Evolutionary conservation across 1,140 invertebrate species (phyloP), one percentile per base, ranked within the genome.

Genomic region (Eupristina koningsbergeri): DNA sequence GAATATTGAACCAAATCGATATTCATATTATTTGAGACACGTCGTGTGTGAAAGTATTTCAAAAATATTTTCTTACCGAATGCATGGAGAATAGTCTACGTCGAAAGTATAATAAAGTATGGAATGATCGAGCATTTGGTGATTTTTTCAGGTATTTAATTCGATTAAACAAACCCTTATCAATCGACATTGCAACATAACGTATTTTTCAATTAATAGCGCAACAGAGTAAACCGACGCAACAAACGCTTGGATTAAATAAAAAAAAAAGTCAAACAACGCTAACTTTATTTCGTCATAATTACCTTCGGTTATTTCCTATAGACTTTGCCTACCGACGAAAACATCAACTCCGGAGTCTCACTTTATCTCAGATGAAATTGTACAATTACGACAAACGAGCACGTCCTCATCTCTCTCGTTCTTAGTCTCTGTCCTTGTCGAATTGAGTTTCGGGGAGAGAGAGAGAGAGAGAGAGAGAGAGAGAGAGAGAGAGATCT

Each of bases 371-470:
- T 63, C 58, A 50, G 74, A 76, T 76, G 74, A 76, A 83, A 83
- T 83, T 39, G 75, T 83, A 77, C 74, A 83, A 83, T 83, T 67
- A 83, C 73, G 74, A 76, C 41, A 53, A 77, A 81, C 67, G 50
- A 80, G 50, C n/a, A 53, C 45, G 78, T 64, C 39, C 76, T 50
- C 61, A 31, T 79, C 13, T 79, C 29, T 22, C n/a, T 26, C 53
- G 3, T 39, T 39, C 26, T 26, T 13, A 31, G 31, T 64, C 34
- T 71, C 8, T 41, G 39, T 71, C 39, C 19, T 41, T 71, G 11
- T 71, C 39, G 36, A 71, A 71, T 71, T 9, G 36, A 41, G 22
- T 39, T n/a, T 0, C 29, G 47, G 29, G 41, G 76, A 53, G 80
- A 86, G 41, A 82, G 80, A 47, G 74, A 50, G 29, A 41, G 1